phyloP scores from a whole-genome alignment of 2,113 vertebrate genomes.

The Crotalus horridus region DNA sequence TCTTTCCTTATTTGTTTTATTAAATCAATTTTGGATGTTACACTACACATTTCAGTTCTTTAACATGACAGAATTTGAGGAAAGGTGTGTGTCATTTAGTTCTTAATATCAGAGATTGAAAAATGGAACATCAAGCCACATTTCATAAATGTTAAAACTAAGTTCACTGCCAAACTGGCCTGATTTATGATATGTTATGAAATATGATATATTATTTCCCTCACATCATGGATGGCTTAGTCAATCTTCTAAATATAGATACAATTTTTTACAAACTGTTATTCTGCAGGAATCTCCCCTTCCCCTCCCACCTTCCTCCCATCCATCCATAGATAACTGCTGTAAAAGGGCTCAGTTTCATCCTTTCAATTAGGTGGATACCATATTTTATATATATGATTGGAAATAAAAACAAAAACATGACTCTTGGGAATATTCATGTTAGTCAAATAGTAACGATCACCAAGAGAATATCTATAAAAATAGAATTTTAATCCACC shows the following conservation, averaged over 20 bases:
- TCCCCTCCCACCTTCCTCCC: background rate
- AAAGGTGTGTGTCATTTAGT: slow-evolving; percentile 24
- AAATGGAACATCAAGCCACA: slow-evolving; percentile 28
- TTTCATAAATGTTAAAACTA: slow-evolving; percentile 36
- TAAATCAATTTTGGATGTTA: slow-evolving; percentile 20
- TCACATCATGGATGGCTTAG: slow-evolving; percentile 22
- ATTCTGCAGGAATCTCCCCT: background rate
- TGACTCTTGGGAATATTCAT: too few relatives aligned
- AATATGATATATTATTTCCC: background rate
- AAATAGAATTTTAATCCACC: too few relatives aligned
- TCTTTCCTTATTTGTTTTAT: background rate
- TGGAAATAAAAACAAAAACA: too few relatives aligned
- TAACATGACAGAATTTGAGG: slow-evolving; percentile 13
- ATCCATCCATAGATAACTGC: background rate
- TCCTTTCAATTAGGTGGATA: slow-evolving; percentile 22
- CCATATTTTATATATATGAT: too few relatives aligned
- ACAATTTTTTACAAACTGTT: background rate
- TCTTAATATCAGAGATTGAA: slow-evolving; percentile 44
- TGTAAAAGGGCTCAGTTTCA: background rate
- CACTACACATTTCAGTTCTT: slow-evolving; percentile 3
- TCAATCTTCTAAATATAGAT: slow-evolving; percentile 2
- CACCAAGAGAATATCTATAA: too few relatives aligned
- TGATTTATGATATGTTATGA: slow-evolving; percentile 35
- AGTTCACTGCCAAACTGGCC: slow-evolving; percentile 29
- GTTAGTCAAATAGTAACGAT: too few relatives aligned